Conservation (phyloP, 2,113 vertebrate genomes). For the Eira barbara region DNA sequence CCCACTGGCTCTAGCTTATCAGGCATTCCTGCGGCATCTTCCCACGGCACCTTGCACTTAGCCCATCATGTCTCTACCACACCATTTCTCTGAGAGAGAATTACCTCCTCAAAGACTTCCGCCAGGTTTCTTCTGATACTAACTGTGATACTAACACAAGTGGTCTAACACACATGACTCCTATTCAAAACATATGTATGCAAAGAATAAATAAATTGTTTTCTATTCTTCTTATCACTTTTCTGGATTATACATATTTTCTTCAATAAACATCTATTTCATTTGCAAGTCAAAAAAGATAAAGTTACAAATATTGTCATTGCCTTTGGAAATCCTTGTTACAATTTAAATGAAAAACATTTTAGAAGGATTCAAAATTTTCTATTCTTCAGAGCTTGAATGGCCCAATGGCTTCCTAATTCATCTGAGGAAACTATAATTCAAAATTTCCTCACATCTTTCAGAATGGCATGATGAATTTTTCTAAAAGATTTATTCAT, state of each 20-base stretch:
- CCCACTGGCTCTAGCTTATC: neutral
- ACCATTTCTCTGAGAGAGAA: neutral
- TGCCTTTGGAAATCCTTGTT: conserved; percentile 7
- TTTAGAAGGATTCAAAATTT: conserved; percentile 36
- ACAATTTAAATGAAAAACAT: conserved; percentile 51
- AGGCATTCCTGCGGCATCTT: neutral
- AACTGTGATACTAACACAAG: neutral
- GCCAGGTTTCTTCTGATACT: neutral
- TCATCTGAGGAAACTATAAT: conserved; percentile 10
- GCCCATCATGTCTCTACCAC: no score
- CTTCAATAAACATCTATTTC: conserved; percentile 20
- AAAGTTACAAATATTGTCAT: neutral
- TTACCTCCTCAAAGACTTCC: neutral
- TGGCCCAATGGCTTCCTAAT: conserved; percentile 21
- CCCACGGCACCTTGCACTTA: no score
- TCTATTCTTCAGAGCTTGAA: conserved; percentile 27
- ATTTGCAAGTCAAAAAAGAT: conserved; percentile 34
- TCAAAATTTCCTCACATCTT: conserved; percentile 34
- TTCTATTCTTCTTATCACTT: neutral
- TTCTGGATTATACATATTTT: conserved; percentile 9
- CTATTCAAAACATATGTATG: neutral
- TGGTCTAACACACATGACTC: neutral
- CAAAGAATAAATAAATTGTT: neutral
- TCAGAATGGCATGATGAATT: conserved; percentile 37
- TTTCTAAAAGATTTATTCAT: neutral